phyloP scores from a whole-genome alignment of 2,797 vertebrate species.

The Characodon lateralis region DNA sequence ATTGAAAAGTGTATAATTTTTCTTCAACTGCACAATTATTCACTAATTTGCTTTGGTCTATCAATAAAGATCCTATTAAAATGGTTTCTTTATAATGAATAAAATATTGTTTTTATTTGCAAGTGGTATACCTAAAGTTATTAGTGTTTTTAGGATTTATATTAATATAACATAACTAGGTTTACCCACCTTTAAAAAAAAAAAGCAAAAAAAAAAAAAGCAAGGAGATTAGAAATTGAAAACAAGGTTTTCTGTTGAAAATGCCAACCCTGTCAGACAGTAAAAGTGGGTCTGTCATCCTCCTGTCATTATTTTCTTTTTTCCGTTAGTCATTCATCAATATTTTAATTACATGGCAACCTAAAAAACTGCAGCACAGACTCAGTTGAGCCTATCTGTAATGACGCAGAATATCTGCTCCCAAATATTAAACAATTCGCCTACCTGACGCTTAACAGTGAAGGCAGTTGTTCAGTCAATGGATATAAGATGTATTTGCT shows the following conservation, averaged over 20 bases:
- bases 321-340: neutral
- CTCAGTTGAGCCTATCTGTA: constrained; percentile 9
- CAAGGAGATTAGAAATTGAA: neutral
- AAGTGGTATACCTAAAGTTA: neutral
- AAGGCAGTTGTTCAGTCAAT: constrained; percentile 5
- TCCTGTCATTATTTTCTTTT: neutral
- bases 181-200: neutral
- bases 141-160: neutral
- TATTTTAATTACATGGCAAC: neutral
- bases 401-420: constrained; percentile 23
- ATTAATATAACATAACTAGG: neutral
- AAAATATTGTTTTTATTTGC: neutral
- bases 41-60: neutral
- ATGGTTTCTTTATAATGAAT: neutral
- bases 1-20: neutral
- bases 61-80: neutral
- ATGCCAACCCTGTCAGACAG: neutral
- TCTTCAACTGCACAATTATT: neutral
- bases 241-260: neutral
- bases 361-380: constrained; percentile 19
- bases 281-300: neutral
- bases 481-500: constrained; percentile 5
- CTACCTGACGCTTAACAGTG: constrained; percentile 4
- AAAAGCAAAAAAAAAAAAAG: neutral
- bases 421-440: constrained; percentile 22